phyloP scores from a whole-genome alignment of 2,888 invertebrate species.

The Macaria liturata region DNA sequence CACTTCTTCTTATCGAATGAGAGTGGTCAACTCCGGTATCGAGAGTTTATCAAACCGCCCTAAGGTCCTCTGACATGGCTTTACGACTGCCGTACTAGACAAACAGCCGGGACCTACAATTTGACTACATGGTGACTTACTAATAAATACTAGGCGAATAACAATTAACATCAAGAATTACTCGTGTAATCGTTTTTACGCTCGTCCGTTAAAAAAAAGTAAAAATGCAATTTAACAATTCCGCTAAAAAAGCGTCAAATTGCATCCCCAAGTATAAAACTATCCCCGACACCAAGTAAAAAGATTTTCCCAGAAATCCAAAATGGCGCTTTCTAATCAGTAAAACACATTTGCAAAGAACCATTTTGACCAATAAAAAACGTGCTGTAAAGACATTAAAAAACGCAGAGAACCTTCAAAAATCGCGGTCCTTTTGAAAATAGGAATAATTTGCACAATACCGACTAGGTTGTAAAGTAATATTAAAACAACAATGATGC shows the following conservation, averaged over 20 bases:
- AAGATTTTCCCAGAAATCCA: constrained; percentile 33
- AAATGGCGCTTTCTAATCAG: constrained; percentile 56
- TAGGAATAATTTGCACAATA: constrained; percentile 47
- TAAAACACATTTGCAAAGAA: constrained; percentile 47
- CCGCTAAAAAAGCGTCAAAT: constrained; percentile 4
- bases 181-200: too few relatives aligned
- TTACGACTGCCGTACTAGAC: too few relatives aligned
- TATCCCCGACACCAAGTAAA: constrained; percentile 15
- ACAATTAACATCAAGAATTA: too few relatives aligned
- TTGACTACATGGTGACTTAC: too few relatives aligned
- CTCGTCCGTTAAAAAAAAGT: too few relatives aligned
- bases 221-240: too few relatives aligned
- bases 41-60: too few relatives aligned
- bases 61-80: too few relatives aligned
- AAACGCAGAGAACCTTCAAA: constrained; percentile 24
- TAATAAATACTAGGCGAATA: too few relatives aligned
- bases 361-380: constrained; percentile 39
- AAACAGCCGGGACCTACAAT: too few relatives aligned
- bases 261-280: constrained; percentile 2
- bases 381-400: constrained; percentile 41
- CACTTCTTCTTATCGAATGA: too few relatives aligned
- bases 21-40: too few relatives aligned
- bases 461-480: constrained; percentile 44
- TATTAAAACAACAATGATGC: constrained; percentile 41
- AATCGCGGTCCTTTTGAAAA: constrained; percentile 31